These are phyloP conservation scores for Tiliacea citrago DNA, from an alignment of 2,888 invertebrate genomes.

Conservation along the genomic window DNA sequence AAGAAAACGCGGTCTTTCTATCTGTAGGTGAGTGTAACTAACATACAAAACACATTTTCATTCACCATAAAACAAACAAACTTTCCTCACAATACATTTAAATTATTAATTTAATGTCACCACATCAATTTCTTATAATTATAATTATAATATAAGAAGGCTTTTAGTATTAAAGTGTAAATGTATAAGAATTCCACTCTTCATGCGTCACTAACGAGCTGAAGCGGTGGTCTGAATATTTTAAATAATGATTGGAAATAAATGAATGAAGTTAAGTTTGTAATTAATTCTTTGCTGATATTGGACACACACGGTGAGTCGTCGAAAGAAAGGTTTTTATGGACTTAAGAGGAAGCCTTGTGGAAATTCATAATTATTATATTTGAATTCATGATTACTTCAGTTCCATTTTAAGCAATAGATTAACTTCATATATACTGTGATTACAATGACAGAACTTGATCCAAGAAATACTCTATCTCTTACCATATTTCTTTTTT, in stretches of 20 bases:
- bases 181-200: conserved; percentile 29
- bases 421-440: background rate
- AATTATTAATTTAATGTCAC: conserved; percentile 18
- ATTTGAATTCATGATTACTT: background rate
- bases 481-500: background rate
- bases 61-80: background rate
- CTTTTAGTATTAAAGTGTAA: conserved; percentile 34
- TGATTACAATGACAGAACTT: background rate
- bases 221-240: conserved; percentile 50
- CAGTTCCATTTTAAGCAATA: background rate
- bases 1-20: no score
- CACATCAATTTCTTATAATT: conserved; percentile 27
- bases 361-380: background rate
- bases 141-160: conserved; percentile 31
- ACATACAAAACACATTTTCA: no score
- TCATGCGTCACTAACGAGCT: conserved; percentile 41
- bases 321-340: background rate
- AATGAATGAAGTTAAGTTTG: conserved; percentile 41
- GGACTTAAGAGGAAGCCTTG: background rate
- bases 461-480: background rate
- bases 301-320: conserved; percentile 23
- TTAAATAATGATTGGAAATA: conserved; percentile 45
- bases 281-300: conserved; percentile 45
- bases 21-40: no score
- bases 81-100: conserved; percentile 18